Base-by-base conservation (phyloP, 2,888 invertebrate genomes). In the Cenopis cana region DNA sequence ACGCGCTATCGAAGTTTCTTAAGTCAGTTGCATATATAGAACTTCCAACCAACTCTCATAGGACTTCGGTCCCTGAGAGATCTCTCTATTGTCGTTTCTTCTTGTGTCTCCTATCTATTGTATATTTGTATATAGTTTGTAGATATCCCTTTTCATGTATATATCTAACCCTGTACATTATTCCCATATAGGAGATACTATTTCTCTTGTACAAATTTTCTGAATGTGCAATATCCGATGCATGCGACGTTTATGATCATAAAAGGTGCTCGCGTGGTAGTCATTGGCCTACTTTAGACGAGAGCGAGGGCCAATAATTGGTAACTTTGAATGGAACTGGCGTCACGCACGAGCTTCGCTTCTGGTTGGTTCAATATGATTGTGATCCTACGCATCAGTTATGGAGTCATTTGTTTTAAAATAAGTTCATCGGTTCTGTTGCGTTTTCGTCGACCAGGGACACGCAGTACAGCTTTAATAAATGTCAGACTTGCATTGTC, bases 401-500 rank as follows among this genome's bases (percentile, higher is more conserved):
- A 18, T 38, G 41, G 49, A 52, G 18, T 55, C 18, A 49, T 62
- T 55, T 62, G 54, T 61, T 68, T 52, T 67, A 29, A 52, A 50
- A 57, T 66, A 67, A 38, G 67, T 59, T 50, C 38, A 59, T 50
- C 12, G 52, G 17, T 59, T 36, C 36, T 49, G 20, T 36, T 49
- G 17, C 56, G 46, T 59, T 65, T 60, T 59, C 54, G 29, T 68
- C 52, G 10, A 54, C 33, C 46, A 46, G 46, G 8, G 46, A 46
- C 46, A 61, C 81, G 79, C 79, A 83, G 83, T 82, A 80, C 82
- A 80, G 78, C 80, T 77, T 82, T 61, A 66, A 46, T 85, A 89
- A 89, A 91, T 91, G 90, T 89, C 90, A 91, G 61, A 18, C 81
- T 82, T 82, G 82, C 80, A 79, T 82, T 86, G 85, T 86, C 84